Evolutionary conservation across 2,797 vertebrate genomes (phyloP), one percentile per base, ranked within the genome.

Genomic region (Balearica regulorum): DNA sequence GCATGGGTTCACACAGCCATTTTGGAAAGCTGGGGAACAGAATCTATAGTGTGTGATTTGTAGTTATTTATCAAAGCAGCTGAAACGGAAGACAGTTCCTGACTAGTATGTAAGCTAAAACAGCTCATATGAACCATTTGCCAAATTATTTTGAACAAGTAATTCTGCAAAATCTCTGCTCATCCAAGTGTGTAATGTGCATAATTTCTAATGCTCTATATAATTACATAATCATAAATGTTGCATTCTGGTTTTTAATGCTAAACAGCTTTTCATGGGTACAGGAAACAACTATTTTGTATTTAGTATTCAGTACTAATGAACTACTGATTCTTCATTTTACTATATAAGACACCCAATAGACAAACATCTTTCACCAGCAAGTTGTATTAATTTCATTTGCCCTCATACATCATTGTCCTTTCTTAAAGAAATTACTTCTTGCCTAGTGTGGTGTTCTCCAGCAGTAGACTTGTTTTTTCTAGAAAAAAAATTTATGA

Each of bases 141-240:
- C 54, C 65, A 83, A 44, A 88, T 69, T 31, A 78, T 79, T 93
- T 66, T 79, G 61, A 87, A 75, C 64, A 87, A 18, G 17, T 6
- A 49, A 65, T 75, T 83, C 79, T 78, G 57, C 44, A 78, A 94
- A 92, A 83, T 68, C 41, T 86, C 81, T 89, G 89, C 24, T 90
- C 73, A 81, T 80, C 28, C 0, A 0, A 73, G 29, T 84, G 55
- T 57, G 14, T 85, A 48, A 87, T 58, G 28, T 64, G 48, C 15
- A 13, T 91, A 54, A 90, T 93, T 94, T 65, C 83, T 88, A 86
- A 93, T 62, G 92, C 35, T 72, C 39, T 78, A 46, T 88, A 88
- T 83, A 95, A 79, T 58, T 76, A 76, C 18, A 7, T 33, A 65
- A 31, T 79, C 35, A 57, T 69, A 90, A 90, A 79, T 31, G 25